Conservation (phyloP, 2,797 vertebrate genomes). For the Coreius guichenoti region DNA sequence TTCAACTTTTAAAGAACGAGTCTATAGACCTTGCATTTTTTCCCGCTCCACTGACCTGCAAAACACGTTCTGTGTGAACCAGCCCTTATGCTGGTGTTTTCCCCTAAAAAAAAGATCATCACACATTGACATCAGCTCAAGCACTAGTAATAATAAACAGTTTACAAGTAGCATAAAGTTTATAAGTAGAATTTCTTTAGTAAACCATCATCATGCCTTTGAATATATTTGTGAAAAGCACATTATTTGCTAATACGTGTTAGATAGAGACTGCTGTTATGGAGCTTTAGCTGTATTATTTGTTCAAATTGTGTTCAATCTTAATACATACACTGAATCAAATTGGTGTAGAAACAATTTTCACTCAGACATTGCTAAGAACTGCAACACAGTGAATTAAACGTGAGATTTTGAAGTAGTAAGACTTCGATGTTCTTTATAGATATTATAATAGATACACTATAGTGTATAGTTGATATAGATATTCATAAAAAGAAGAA, state of each 20-base stretch:
- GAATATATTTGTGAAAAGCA: not conserved
- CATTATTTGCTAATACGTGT: not conserved
- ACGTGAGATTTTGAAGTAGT: not conserved
- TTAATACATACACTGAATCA: not conserved
- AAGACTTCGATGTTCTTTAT: too few relatives aligned
- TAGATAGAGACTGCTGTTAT: not conserved
- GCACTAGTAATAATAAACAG: not conserved
- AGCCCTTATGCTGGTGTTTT: not conserved
- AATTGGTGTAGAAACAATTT: not conserved
- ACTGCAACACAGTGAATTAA: not conserved
- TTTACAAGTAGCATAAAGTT: not conserved
- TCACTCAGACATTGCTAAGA: not conserved
- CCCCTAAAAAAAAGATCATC: not conserved
- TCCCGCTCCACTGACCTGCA: not conserved
- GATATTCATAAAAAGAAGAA: not conserved
- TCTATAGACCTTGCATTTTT: not conserved
- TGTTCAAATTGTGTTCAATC: not conserved
- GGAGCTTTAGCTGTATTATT: constrained; percentile 3
- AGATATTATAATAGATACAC: too few relatives aligned
- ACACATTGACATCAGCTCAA: not conserved
- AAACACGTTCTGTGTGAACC: not conserved
- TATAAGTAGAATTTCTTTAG: not conserved
- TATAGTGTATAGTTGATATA: not conserved
- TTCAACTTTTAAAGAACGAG: not conserved
- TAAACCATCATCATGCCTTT: not conserved